phyloP scores from a whole-genome alignment of 2,888 invertebrate genomes.

The Cephus pygmeus region DNA sequence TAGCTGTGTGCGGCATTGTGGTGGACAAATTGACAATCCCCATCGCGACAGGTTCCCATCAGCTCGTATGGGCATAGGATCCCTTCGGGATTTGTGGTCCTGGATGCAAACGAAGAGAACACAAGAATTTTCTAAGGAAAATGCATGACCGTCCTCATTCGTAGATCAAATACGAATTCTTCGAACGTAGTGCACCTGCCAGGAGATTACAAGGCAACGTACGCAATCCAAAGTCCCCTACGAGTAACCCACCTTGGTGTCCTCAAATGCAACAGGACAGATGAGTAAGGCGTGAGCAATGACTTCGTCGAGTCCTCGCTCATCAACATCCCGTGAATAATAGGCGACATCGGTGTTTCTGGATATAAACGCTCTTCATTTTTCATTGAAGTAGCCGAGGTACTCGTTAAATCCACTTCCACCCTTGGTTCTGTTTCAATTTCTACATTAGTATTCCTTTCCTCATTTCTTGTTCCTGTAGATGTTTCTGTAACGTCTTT shows the following conservation, averaged over 20 bases:
- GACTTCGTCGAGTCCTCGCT: conserved; percentile 8
- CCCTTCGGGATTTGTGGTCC: conserved; percentile 55
- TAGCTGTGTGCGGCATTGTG: conserved; percentile 47
- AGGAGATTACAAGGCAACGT: neutral
- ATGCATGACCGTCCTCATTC: neutral
- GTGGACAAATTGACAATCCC: conserved; percentile 60
- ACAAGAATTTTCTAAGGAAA: conserved; percentile 5
- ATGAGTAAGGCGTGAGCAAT: conserved; percentile 50
- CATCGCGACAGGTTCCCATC: conserved; percentile 63
- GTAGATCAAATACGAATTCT: neutral
- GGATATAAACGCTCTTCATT: neutral
- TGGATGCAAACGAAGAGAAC: conserved; percentile 42
- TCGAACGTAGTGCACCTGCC: conserved; percentile 2
- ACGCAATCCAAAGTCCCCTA: neutral
- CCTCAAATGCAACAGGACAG: conserved; percentile 53
- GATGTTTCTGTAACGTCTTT: conserved; percentile 13
- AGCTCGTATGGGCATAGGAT: conserved; percentile 63
- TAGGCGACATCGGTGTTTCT: neutral
- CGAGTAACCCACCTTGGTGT: conserved; percentile 51
- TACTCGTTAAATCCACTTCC: neutral
- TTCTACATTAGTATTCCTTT: neutral
- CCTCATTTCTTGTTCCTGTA: neutral
- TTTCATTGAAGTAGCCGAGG: neutral
- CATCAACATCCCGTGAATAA: neutral
- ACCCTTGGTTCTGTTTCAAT: neutral